A percentile compares a stretch with the other conserved stretches of the same genome.
Conservation (phyloP, 1,140 invertebrate genomes). For the Drosophila parabipectinata region DNA sequence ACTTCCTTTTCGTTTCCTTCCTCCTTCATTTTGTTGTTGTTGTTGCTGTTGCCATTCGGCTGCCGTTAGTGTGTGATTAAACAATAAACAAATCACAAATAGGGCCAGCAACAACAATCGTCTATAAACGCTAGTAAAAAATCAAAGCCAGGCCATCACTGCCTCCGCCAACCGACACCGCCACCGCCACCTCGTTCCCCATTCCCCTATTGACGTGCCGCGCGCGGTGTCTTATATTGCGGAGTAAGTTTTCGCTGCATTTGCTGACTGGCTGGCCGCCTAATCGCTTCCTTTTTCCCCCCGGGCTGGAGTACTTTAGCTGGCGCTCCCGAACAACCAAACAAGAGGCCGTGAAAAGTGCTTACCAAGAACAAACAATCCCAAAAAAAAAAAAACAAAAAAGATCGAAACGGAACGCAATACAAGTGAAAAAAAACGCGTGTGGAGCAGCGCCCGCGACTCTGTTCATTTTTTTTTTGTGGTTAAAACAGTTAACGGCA, state of each 20-base stretch:
- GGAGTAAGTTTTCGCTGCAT: slow-evolving; percentile 37
- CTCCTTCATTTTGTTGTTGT: slow-evolving; percentile 23
- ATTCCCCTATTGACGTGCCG: background rate
- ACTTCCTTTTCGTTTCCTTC: slow-evolving; percentile 43
- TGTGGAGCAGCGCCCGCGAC: slow-evolving; percentile 20
- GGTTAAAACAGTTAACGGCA: slow-evolving; percentile 15
- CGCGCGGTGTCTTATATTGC: slow-evolving; percentile 15
- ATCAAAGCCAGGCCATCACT: slow-evolving; percentile 7
- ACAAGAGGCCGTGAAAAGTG: background rate
- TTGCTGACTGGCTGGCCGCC: slow-evolving; percentile 28
- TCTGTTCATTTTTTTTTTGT: slow-evolving; percentile 25
- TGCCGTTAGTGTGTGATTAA: slow-evolving; percentile 6
- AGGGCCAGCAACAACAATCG: slow-evolving; percentile 11
- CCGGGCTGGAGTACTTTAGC: background rate
- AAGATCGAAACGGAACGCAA: slow-evolving; percentile 4
- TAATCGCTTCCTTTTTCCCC: slow-evolving; percentile 1
- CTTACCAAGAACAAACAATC: slow-evolving; percentile 18
- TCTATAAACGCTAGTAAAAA: slow-evolving; percentile 4
- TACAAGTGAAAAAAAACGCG: slow-evolving; percentile 31
- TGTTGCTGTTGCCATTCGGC: slow-evolving; percentile 19
- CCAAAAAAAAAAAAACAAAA: background rate
- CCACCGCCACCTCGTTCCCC: background rate
- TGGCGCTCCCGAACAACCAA: background rate
- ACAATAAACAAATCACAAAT: slow-evolving; percentile 6
- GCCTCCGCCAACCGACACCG: background rate